A percentile compares a stretch with the other conserved stretches of the same genome.
Conservation (phyloP, 2,888 invertebrate species). For the Synanthedon tipuliformis region DNA sequence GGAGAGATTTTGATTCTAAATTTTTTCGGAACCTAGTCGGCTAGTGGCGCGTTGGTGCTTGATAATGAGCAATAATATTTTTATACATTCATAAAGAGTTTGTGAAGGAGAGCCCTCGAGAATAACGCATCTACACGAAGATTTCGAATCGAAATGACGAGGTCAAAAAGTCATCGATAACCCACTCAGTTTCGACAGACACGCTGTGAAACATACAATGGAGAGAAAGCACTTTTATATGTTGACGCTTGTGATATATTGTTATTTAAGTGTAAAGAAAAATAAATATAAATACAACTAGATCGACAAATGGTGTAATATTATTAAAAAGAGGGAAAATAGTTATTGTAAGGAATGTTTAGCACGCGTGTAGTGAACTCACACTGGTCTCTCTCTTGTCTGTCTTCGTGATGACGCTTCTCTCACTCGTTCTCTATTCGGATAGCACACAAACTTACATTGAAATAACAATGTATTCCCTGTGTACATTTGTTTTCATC, state of each 20-base stretch:
- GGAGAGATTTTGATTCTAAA: conserved; percentile 55
- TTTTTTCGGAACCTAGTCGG: conserved; percentile 58
- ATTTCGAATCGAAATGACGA: conserved; percentile 17
- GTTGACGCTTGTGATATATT: conserved; percentile 70
- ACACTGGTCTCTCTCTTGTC: conserved; percentile 29
- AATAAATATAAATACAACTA: conserved; percentile 57
- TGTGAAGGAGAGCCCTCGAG: conserved; percentile 42
- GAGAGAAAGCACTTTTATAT: conserved; percentile 46
- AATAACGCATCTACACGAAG: conserved; percentile 16
- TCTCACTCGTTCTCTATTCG: conserved; percentile 16
- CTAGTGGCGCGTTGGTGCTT: conserved; percentile 69
- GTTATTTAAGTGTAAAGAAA: conserved; percentile 68
- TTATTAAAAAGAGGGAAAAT: conserved; percentile 36
- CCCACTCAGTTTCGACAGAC: no score
- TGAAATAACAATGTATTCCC: conserved; percentile 66
- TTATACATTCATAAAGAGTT: conserved; percentile 64
- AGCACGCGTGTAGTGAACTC: conserved; percentile 55
- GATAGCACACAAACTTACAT: conserved; percentile 41
- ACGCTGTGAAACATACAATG: conserved; percentile 10
- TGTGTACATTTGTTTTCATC: conserved; percentile 56
- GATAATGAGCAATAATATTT: conserved; percentile 69
- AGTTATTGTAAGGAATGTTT: conserved; percentile 39
- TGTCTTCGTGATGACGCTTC: conserved; percentile 15
- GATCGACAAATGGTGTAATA: conserved; percentile 41
- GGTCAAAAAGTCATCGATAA: conserved; percentile 49